These are phyloP conservation scores for Coptotermes formosanus DNA, from an alignment of 1,140 invertebrate species.

Conservation along the genomic window DNA sequence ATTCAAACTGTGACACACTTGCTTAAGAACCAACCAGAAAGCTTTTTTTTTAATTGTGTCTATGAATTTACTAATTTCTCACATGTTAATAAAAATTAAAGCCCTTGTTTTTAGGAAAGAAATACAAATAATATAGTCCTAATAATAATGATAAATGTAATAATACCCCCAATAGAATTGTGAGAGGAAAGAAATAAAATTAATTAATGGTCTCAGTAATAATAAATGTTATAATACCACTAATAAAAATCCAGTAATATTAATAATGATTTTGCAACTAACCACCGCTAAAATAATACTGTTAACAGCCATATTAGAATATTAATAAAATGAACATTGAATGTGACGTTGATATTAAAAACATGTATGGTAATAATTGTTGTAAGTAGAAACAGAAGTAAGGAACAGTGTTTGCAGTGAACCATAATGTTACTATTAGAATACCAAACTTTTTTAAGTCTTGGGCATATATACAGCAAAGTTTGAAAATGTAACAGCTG, in stretches of 20 bases:
- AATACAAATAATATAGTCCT: neutral
- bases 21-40: too few relatives aligned
- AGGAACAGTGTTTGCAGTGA: too few relatives aligned
- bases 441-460: too few relatives aligned
- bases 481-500: too few relatives aligned
- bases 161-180: neutral
- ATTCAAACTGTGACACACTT: too few relatives aligned
- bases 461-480: too few relatives aligned
- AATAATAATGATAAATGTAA: neutral
- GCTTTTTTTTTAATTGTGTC: too few relatives aligned
- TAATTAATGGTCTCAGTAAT: neutral
- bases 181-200: neutral
- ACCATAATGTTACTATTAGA: too few relatives aligned
- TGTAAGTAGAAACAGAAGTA: too few relatives aligned
- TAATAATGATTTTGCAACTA: neutral
- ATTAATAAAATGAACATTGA: neutral
- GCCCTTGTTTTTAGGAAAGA: neutral
- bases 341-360: neutral
- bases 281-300: neutral
- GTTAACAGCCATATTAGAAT: neutral
- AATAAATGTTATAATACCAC: neutral
- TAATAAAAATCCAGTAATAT: neutral
- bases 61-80: too few relatives aligned
- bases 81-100: neutral
- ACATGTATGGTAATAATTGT: neutral